A percentile compares a stretch with the other conserved stretches of the same genome.
Conservation (phyloP, 2,113 vertebrate species). For the Riparia riparia region DNA sequence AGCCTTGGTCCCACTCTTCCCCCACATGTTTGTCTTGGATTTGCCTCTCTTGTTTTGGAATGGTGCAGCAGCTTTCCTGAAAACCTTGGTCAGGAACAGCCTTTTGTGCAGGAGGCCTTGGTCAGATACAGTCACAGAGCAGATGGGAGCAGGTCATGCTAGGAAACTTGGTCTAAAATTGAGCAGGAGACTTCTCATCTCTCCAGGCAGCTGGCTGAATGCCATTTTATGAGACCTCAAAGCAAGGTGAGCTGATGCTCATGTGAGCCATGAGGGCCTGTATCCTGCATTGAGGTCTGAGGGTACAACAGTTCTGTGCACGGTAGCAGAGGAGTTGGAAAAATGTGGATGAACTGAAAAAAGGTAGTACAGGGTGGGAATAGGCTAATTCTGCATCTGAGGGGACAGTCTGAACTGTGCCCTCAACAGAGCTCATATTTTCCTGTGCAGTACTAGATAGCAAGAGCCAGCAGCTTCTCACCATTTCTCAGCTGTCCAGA, state of each 20-base stretch:
- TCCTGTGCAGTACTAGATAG: background rate
- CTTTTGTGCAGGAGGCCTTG: background rate
- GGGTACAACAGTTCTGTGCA: background rate
- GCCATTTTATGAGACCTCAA: background rate
- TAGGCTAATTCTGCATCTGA: background rate
- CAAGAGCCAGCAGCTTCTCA: background rate
- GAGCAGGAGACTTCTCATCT: background rate
- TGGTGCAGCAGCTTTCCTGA: slow-evolving; percentile 2
- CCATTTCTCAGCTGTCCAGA: background rate
- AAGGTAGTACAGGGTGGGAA: background rate
- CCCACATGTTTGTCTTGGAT: background rate
- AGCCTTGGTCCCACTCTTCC: background rate
- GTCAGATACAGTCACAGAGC: slow-evolving; percentile 22
- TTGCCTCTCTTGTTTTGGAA: slow-evolving; percentile 19
- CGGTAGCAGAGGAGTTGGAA: background rate
- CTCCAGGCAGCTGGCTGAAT: background rate
- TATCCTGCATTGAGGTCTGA: background rate
- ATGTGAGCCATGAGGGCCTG: background rate
- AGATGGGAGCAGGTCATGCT: background rate
- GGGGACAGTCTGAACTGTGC: background rate
- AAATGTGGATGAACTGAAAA: background rate
- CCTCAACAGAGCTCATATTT: background rate
- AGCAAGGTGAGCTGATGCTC: background rate
- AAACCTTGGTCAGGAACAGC: background rate
- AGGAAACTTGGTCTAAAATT: background rate